phyloP scores from a whole-genome alignment of 2,888 invertebrate species.

The Andrena marginata region DNA sequence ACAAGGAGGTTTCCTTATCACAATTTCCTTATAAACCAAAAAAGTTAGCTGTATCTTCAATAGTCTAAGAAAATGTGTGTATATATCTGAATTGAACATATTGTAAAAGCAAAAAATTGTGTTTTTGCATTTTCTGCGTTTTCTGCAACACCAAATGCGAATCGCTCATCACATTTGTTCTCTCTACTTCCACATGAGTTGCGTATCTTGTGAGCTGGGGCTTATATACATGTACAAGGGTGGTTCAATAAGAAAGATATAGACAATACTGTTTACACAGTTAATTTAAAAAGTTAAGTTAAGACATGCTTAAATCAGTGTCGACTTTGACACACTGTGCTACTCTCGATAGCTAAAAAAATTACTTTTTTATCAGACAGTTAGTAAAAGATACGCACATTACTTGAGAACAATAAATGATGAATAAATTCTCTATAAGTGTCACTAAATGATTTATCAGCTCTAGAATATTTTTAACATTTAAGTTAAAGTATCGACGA shows the following conservation, averaged over 20 bases:
- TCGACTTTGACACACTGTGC: too few relatives aligned
- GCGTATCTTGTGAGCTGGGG: constrained; percentile 49
- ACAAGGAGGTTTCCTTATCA: neutral
- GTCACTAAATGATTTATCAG: too few relatives aligned
- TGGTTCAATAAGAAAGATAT: neutral
- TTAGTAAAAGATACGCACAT: neutral
- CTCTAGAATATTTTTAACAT: too few relatives aligned
- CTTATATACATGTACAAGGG: constrained; percentile 6
- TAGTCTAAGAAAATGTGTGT: neutral
- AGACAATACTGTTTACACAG: neutral
- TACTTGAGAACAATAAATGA: neutral
- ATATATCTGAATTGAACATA: neutral
- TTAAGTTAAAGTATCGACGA: too few relatives aligned
- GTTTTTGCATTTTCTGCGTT: too few relatives aligned
- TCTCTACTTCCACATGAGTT: neutral
- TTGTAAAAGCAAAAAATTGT: neutral
- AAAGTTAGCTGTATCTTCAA: neutral
- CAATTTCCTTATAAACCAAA: neutral
- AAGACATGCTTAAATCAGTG: neutral
- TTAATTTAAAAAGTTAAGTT: neutral
- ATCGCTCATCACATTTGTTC: neutral
- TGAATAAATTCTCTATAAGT: neutral
- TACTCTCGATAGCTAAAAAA: neutral
- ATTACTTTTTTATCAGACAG: neutral
- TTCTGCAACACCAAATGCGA: neutral